Conservation (phyloP, 2,113 vertebrate species). For the Daphoenositta chrysoptera region DNA sequence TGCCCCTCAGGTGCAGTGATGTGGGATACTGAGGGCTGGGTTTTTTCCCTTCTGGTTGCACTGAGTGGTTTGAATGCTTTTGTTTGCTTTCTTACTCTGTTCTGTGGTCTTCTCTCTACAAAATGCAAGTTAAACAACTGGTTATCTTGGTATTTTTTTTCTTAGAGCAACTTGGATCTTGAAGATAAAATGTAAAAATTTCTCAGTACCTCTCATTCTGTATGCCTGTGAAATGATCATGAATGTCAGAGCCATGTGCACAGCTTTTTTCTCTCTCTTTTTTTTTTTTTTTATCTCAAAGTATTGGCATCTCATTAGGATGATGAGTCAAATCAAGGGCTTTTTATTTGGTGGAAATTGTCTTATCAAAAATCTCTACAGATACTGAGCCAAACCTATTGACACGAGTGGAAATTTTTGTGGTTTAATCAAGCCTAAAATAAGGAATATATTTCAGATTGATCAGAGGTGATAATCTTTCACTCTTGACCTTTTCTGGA, state of each 20-base stretch:
- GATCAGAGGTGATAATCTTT: not conserved
- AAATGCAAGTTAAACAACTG: not conserved
- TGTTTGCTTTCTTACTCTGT: not conserved
- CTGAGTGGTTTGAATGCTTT: not conserved
- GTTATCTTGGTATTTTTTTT: not conserved
- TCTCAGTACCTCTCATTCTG: not conserved
- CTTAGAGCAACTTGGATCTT: not conserved
- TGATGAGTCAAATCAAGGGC: not conserved
- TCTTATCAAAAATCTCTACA: not conserved
- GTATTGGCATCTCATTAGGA: not conserved
- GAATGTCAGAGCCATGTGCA: not conserved
- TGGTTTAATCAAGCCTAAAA: not conserved
- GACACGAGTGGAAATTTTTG: not conserved
- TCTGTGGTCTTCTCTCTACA: not conserved
- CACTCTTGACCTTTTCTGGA: not conserved
- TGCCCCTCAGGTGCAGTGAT: not conserved
- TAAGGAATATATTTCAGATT: not conserved
- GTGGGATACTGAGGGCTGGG: not conserved
- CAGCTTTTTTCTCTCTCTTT: not conserved
- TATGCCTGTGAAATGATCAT: not conserved
- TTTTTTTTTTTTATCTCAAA: not conserved
- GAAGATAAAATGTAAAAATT: not conserved
- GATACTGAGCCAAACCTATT: not conserved
- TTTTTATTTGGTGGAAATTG: not conserved
- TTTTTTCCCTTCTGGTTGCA: not conserved